Evolutionary conservation across 2,888 invertebrate species (phyloP), one percentile per base, ranked within the genome.

Genomic region (Agrotis segetum): DNA sequence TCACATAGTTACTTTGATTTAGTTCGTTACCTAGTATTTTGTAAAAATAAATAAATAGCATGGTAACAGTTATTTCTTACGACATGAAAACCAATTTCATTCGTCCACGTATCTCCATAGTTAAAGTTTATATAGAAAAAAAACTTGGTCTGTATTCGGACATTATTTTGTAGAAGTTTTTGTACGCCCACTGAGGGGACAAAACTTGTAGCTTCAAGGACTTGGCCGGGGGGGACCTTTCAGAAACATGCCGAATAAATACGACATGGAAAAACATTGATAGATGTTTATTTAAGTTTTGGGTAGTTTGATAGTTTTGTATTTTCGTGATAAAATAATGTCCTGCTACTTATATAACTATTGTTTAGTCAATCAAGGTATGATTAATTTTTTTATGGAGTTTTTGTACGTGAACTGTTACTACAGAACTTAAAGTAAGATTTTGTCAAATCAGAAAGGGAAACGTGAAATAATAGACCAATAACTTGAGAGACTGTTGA

Each of bases 121-220:
- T 67, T 46, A 47, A 81, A 68, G 62, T 76, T 53, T 68, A 66
- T 46, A 55, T 52, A 11, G 11, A 60, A 62, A n/a, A 21, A 79
- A 55, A 81, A 71, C 34, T 62, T 71, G 9, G 29, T 62, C 60
- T 58, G 49, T 72, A 65, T 65, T 67, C 55, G 67, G 40, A 62
- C 17, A 58, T 75, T 5, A 77, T 72, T 77, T 69, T 67, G 56
- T 50, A 13, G 16, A 67, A 77, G 67, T 77, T 81, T 68, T 62
- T 65, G 19, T 62, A 29, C 58, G 52, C 67, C 71, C 29, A 75
- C 65, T 17, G 58, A 61, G 52, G 56, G 67, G n/a, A 21, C 44
- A 17, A 24, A 79, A 64, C 71, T 71, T 68, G 65, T 74, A 64
- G 53, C 58, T 62, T 63, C 21, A 49, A 55, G 59, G 49, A 52